phyloP scores from a whole-genome alignment of 2,888 invertebrate genomes.

The Drosophila antonietae region DNA sequence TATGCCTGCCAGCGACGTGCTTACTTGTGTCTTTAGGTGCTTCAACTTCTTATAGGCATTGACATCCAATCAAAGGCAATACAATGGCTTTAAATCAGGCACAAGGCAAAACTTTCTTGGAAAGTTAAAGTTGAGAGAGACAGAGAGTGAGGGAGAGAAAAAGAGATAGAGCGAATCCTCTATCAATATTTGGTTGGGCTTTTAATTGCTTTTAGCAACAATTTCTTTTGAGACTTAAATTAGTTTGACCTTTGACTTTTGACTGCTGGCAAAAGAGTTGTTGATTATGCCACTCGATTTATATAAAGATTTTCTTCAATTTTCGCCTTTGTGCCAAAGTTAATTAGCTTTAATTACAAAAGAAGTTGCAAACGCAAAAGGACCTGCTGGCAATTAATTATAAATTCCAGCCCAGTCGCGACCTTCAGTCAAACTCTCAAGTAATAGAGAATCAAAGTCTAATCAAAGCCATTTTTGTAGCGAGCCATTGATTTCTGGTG shows the following conservation, averaged over 20 bases:
- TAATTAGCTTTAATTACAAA: slow-evolving; percentile 63
- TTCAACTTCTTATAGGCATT: slow-evolving; percentile 24
- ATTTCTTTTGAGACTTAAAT: slow-evolving; percentile 27
- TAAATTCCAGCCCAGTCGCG: slow-evolving; percentile 3
- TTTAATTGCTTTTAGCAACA: slow-evolving; percentile 66
- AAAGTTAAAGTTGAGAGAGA: background rate
- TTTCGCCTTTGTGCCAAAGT: slow-evolving; percentile 17
- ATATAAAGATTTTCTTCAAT: slow-evolving; percentile 11
- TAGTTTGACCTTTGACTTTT: slow-evolving; percentile 40
- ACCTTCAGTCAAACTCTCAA: background rate
- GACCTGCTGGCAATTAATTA: slow-evolving; percentile 28
- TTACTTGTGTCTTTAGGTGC: slow-evolving; percentile 8
- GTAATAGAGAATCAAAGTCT: slow-evolving; percentile 28
- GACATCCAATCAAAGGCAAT: slow-evolving; percentile 18
- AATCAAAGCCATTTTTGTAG: slow-evolving; percentile 48
- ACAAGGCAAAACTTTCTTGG: slow-evolving; percentile 10
- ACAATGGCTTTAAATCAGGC: slow-evolving; percentile 43
- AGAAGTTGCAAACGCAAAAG: slow-evolving; percentile 4
- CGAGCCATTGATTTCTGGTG: slow-evolving; percentile 52
- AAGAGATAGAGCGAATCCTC: background rate
- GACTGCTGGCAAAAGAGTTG: slow-evolving; percentile 2
- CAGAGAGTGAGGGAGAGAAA: background rate
- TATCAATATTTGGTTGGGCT: slow-evolving; percentile 56
- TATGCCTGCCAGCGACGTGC: background rate
- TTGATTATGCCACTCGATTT: slow-evolving; percentile 23